Conservation (phyloP, 2,113 vertebrate species). For the Lagenorhynchus albirostris region DNA sequence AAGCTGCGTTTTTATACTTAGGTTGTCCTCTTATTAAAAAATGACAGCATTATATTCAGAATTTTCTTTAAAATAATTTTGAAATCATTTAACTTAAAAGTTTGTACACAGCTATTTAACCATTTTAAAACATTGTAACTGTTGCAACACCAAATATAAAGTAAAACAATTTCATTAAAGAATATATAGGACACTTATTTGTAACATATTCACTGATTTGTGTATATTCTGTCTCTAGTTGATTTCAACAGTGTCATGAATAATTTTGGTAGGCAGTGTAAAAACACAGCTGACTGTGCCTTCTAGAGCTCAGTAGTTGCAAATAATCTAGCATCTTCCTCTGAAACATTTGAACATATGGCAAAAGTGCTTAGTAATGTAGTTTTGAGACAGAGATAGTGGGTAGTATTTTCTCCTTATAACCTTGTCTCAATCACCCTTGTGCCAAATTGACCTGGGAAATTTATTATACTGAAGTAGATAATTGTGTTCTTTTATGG, state of each 20-base stretch:
- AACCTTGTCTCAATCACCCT: not conserved
- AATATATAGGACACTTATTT: not conserved
- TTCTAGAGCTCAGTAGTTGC: not conserved
- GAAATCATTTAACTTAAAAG: not conserved
- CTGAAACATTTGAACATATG: not conserved
- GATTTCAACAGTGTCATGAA: not conserved
- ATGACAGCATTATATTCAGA: not conserved
- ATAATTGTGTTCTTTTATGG: not conserved
- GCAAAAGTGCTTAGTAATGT: not conserved
- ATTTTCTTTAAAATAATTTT: slow-evolving; percentile 9
- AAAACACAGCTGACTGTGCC: not conserved
- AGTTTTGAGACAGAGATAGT: not conserved
- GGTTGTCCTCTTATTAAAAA: not conserved
- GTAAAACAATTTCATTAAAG: not conserved
- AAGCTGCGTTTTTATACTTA: not conserved
- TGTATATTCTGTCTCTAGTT: not conserved
- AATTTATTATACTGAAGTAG: not conserved
- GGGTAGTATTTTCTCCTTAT: not conserved
- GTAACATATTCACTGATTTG: slow-evolving; percentile 1
- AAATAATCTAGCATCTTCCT: not conserved
- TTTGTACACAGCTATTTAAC: not conserved
- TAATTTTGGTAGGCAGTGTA: not conserved
- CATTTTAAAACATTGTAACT: not conserved
- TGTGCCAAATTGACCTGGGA: not conserved
- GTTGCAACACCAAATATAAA: not conserved